Evolutionary conservation across 2,113 vertebrate genomes (phyloP), one percentile per base, ranked within the genome.

Genomic region (Triplophysa tibetana): DNA sequence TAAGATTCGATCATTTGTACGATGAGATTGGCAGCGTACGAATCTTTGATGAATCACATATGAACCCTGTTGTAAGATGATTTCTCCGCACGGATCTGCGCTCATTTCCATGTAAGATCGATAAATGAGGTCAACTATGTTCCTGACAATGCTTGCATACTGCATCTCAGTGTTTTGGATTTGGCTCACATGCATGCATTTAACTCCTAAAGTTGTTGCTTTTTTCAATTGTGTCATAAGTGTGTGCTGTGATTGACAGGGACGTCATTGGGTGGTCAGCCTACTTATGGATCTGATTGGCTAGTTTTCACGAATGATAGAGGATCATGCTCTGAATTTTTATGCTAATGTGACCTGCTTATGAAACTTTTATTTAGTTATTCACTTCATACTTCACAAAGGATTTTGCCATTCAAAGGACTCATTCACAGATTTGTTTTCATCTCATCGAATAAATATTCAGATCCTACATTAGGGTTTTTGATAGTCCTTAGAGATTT

Each of bases 301-400:
- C 67, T 38, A 70, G 26, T 45, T 54, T 70, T 23, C 14, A n/a
- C 8, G 43, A 43, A 61, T 61, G 70, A 24, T 3, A 17, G 2
- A 6, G 11, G 33, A 16, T 45, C 13, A 61, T 24, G 13, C 1
- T 61, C n/a, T 17, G 54, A 74, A 62, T 23, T 12, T 16, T 74
- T 43, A 61, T 61, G 56, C 56, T 61, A 74, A 74, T 45, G n/a
- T 45, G 19, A 43, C 41, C 41, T n/a, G 9, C 58, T 45, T 48
- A 62, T 48, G 16, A 12, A 75, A 54, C 52, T 16, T 24, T 26
- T 16, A 58, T 58, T 26, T 75, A 50, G 58, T 75, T 17, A 19
- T 60, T 73, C n/a, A 41, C 23, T 43, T 73, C n/a, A 41, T 41
- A 33, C 54, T 43, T 29, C 29, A 23, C 54, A 61, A 9, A 43